Evolutionary conservation across 2,888 invertebrate genomes (phyloP).

Genomic region (Agonopterix alstromeriana): DNA sequence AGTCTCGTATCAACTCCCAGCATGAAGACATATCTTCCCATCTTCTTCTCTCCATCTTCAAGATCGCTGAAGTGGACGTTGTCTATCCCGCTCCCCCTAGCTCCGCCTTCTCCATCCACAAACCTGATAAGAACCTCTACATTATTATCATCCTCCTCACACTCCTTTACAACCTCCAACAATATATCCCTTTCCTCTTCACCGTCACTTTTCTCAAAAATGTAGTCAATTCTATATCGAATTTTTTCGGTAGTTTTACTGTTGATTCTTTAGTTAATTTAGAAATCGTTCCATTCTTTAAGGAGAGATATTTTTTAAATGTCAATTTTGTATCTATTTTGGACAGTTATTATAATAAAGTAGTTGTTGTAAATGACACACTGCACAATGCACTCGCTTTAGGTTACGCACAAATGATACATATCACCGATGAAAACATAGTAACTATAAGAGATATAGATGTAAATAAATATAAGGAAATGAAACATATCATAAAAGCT

Average conservation of each 20-base stretch:
- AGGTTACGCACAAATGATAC: constrained; percentile 52
- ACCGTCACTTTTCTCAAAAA: constrained; percentile 26
- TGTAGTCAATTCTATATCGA: constrained; percentile 58
- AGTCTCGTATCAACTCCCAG: constrained; percentile 89
- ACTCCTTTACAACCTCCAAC: constrained; percentile 40
- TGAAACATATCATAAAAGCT: constrained; percentile 73
- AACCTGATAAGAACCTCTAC: constrained; percentile 41
- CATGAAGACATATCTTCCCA: constrained; percentile 92
- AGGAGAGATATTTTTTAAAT: constrained; percentile 54
- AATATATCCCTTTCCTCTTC: constrained; percentile 22
- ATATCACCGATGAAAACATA: constrained; percentile 38
- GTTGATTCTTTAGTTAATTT: constrained; percentile 22
- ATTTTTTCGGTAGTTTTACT: constrained; percentile 41
- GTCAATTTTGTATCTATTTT: constrained; percentile 60
- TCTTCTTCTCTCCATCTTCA: constrained; percentile 91
- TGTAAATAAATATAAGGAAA: constrained; percentile 61
- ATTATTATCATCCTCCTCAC: constrained; percentile 45
- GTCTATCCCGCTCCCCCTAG: constrained; percentile 83
- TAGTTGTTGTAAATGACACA: constrained; percentile 42
- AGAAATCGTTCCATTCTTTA: constrained; percentile 43
- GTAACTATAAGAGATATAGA: constrained; percentile 51
- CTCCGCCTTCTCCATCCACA: constrained; percentile 48
- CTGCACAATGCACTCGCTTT: constrained; percentile 48
- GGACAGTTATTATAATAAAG: constrained; percentile 51
- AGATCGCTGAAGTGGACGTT: constrained; percentile 94